phyloP scores from a whole-genome alignment of 1,140 invertebrate genomes.

The Micrasema minimum region DNA sequence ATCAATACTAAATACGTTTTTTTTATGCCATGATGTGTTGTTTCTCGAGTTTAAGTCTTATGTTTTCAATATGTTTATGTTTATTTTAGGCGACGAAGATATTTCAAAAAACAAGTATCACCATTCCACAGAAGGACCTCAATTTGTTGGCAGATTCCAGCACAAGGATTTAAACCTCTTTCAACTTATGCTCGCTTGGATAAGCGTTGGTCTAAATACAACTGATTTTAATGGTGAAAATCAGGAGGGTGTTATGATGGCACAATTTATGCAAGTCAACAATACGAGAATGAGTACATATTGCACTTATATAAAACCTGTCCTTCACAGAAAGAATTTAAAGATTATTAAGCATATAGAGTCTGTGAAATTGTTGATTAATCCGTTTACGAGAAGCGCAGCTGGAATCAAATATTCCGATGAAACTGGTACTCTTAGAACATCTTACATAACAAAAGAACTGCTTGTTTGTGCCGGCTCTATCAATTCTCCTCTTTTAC shows the following conservation, averaged over 20 bases:
- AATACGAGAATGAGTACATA: conserved; percentile 76
- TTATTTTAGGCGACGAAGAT: too few species aligned
- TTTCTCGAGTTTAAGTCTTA: too few species aligned
- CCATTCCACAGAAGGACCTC: not conserved
- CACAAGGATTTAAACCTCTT: conserved; percentile 60
- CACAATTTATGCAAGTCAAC: conserved; percentile 76
- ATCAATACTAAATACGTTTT: too few species aligned
- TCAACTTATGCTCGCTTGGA: conserved; percentile 74
- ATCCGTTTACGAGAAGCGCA: conserved; percentile 68
- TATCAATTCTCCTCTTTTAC: conserved; percentile 63
- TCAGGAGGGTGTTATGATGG: conserved; percentile 71
- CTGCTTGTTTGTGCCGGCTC: conserved; percentile 67
- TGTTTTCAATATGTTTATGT: too few species aligned
- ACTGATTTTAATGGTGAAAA: conserved; percentile 73
- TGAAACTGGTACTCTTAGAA: not conserved
- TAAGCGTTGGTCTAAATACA: conserved; percentile 76
- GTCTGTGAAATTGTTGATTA: conserved; percentile 74
- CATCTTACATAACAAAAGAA: conserved; percentile 59
- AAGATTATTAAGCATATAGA: conserved; percentile 74
- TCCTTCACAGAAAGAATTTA: conserved; percentile 73
- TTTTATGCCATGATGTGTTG: too few species aligned
- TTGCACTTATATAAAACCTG: conserved; percentile 74
- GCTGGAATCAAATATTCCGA: conserved; percentile 71
- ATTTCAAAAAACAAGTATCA: too few species aligned
- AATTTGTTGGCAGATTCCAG: not conserved